Conservation (phyloP, 2,888 invertebrate species). For the Parnassius apollo region DNA sequence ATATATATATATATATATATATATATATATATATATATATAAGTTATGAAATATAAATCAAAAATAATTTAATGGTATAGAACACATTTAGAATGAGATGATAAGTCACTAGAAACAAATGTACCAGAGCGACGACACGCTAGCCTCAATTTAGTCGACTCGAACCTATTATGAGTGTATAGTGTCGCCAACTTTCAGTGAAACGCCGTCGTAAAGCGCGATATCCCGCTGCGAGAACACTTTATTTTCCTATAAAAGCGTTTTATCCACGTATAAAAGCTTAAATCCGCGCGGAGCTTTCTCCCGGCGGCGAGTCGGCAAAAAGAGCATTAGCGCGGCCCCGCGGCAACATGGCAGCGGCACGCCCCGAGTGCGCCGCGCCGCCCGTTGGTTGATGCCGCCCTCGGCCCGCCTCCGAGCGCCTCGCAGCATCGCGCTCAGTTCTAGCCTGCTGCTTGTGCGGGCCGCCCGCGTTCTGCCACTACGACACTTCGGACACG, state of each 20-base stretch:
- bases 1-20: no score
- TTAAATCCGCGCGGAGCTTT: conserved; percentile 80
- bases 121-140: conserved; percentile 37
- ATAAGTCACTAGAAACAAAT: conserved; percentile 15
- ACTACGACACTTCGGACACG: background rate
- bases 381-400: conserved; percentile 36
- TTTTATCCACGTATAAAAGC: conserved; percentile 81
- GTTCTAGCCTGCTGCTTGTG: conserved; percentile 50
- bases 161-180: conserved; percentile 67
- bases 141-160: conserved; percentile 61
- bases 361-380: conserved; percentile 39
- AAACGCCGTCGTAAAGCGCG: conserved; percentile 75
- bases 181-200: conserved; percentile 74
- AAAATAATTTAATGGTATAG: background rate
- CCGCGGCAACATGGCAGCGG: conserved; percentile 59
- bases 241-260: conserved; percentile 80
- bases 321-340: conserved; percentile 75
- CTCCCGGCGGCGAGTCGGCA: conserved; percentile 71
- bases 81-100: background rate
- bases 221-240: conserved; percentile 77
- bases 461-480: conserved; percentile 29
- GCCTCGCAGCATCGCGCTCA: conserved; percentile 40
- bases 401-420: conserved; percentile 46
- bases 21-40: no score
- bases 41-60: no score